Conservation (phyloP, 2,113 vertebrate species). For the Myodes glareolus region DNA sequence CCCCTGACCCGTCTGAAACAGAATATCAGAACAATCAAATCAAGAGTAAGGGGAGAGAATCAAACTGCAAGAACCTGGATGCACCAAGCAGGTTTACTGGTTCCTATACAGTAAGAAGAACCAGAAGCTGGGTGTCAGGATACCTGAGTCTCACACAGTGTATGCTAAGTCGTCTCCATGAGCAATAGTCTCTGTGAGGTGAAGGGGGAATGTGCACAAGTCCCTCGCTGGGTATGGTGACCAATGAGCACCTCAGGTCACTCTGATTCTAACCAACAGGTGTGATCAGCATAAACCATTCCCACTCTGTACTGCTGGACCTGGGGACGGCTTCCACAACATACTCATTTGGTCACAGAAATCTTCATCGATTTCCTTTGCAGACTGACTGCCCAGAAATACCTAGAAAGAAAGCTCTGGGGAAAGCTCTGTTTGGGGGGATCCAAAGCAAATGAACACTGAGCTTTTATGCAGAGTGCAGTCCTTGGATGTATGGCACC, state of each 20-base stretch:
- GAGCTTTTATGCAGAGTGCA: neutral
- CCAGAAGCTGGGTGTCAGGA: neutral
- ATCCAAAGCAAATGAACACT: neutral
- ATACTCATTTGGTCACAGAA: neutral
- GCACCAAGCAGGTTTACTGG: neutral
- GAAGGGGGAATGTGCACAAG: neutral
- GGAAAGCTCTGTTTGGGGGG: neutral
- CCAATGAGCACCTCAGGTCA: neutral
- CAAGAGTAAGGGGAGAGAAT: neutral
- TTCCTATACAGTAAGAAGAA: accelerated
- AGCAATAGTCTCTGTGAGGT: neutral
- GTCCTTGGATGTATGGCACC: neutral
- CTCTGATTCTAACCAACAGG: neutral
- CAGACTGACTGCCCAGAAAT: neutral
- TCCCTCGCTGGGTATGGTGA: neutral
- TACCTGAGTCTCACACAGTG: no score
- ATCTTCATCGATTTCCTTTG: neutral
- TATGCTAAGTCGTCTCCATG: neutral
- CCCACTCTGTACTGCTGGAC: accelerated
- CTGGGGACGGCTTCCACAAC: accelerated
- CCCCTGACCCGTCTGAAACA: neutral
- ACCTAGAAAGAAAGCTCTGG: neutral
- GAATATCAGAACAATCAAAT: neutral
- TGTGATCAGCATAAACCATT: accelerated
- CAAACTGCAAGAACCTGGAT: neutral